These are phyloP conservation scores for Ryuthela nishihirai DNA, from an alignment of 2,888 invertebrate genomes.

Conservation along the genomic window DNA sequence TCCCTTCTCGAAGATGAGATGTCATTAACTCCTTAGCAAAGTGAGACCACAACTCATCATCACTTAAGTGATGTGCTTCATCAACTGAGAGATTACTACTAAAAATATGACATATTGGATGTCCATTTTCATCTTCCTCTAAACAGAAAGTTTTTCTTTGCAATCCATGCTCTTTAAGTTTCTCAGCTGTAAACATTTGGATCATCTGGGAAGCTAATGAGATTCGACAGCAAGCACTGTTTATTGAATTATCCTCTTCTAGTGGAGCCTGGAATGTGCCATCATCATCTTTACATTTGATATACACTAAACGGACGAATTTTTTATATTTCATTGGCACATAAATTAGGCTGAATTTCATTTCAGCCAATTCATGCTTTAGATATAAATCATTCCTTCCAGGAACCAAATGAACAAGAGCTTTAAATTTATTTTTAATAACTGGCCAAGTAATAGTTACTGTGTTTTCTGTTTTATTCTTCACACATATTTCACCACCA, in stretches of 20 bases:
- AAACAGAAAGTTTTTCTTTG: slow-evolving; percentile 77
- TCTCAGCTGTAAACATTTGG: slow-evolving; percentile 83
- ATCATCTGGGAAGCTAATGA: slow-evolving; percentile 71
- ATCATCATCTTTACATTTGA: slow-evolving; percentile 74
- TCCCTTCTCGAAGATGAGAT: slow-evolving; percentile 60
- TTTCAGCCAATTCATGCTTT: not conserved
- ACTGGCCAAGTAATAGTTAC: slow-evolving; percentile 68
- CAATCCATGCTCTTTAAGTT: slow-evolving; percentile 72
- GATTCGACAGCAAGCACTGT: slow-evolving; percentile 72
- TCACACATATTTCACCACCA: slow-evolving; percentile 92
- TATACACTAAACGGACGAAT: slow-evolving; percentile 71
- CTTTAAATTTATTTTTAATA: slow-evolving; percentile 23
- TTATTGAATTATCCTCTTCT: slow-evolving; percentile 61
- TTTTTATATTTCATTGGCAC: slow-evolving; percentile 59
- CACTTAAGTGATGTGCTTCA: slow-evolving; percentile 67
- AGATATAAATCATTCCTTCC: slow-evolving; percentile 23
- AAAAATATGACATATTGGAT: slow-evolving; percentile 66
- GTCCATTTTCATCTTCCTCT: slow-evolving; percentile 59
- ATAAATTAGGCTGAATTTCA: slow-evolving; percentile 58
- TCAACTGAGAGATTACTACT: slow-evolving; percentile 65
- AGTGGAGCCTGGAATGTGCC: slow-evolving; percentile 70
- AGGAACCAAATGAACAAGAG: slow-evolving; percentile 7
- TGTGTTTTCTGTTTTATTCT: slow-evolving; percentile 98
- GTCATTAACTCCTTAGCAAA: slow-evolving; percentile 80
- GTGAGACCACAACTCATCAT: slow-evolving; percentile 76